These are phyloP conservation scores for Hemitrygon akajei DNA, from an alignment of 2,797 vertebrate genomes.

Conservation along the genomic window DNA sequence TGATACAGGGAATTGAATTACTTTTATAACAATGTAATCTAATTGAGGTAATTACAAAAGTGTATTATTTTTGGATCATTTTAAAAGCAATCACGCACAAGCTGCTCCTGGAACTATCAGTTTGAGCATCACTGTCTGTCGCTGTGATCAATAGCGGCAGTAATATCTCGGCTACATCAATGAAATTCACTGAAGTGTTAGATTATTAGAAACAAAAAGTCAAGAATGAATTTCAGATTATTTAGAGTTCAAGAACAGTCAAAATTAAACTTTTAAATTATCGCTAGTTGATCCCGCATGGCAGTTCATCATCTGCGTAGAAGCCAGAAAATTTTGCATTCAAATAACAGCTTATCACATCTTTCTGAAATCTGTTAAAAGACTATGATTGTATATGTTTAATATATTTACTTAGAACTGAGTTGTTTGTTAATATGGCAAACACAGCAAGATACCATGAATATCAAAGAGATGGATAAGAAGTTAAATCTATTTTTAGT, in stretches of 20 bases:
- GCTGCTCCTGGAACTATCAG: slow-evolving; percentile 26
- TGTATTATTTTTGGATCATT: slow-evolving; percentile 14
- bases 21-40: slow-evolving; percentile 9
- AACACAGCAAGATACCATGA: not conserved
- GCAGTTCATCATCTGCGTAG: not conserved
- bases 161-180: slow-evolving; percentile 32
- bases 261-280: slow-evolving; percentile 37
- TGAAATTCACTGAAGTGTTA: slow-evolving; percentile 37
- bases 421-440: not conserved
- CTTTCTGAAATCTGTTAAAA: not conserved
- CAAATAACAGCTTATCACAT: not conserved
- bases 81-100: not conserved
- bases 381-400: not conserved
- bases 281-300: not conserved
- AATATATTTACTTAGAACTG: not conserved
- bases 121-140: slow-evolving; percentile 36
- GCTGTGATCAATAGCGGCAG: slow-evolving; percentile 26
- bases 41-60: not conserved
- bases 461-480: not conserved
- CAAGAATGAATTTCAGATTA: slow-evolving; percentile 37
- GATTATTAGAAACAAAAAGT: slow-evolving; percentile 37
- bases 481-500: not conserved
- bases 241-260: slow-evolving; percentile 38
- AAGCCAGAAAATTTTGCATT: not conserved
- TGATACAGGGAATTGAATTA: slow-evolving; percentile 7